These are phyloP conservation scores for Helobdella robusta DNA, from an alignment of 2,888 invertebrate genomes.

Conservation along the genomic window DNA sequence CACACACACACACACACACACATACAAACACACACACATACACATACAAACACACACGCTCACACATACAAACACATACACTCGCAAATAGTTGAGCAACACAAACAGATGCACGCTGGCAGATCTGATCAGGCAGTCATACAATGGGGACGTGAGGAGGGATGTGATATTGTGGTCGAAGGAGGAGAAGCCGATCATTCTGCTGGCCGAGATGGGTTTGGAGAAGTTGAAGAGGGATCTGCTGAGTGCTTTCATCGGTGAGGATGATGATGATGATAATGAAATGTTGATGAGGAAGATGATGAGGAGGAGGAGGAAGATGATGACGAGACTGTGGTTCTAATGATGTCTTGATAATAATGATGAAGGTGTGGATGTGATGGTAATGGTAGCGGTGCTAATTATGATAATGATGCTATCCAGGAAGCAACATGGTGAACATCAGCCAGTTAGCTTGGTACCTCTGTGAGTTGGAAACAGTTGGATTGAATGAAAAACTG, in stretches of 20 bases:
- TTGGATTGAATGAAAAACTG: too few relatives aligned
- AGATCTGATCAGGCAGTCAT: slow-evolving; percentile 40
- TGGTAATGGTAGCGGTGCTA: too few relatives aligned
- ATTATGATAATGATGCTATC: too few relatives aligned
- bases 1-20: too few relatives aligned
- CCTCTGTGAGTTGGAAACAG: too few relatives aligned
- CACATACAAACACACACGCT: neutral
- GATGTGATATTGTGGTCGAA: slow-evolving; percentile 37
- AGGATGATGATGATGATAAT: slow-evolving; percentile 60
- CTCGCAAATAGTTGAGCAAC: slow-evolving; percentile 33
- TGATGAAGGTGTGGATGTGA: too few relatives aligned
- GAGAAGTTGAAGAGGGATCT: slow-evolving; percentile 42
- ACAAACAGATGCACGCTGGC: slow-evolving; percentile 41
- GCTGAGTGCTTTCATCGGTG: slow-evolving; percentile 36
- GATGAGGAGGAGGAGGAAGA: slow-evolving; percentile 85
- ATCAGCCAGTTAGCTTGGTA: too few relatives aligned
- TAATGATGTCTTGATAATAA: too few relatives aligned
- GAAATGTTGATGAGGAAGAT: slow-evolving; percentile 86
- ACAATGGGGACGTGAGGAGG: slow-evolving; percentile 34
- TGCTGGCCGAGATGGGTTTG: slow-evolving; percentile 42
- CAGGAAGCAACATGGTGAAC: too few relatives aligned
- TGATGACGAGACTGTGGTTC: too few relatives aligned
- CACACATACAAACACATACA: neutral
- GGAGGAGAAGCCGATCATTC: slow-evolving; percentile 38
- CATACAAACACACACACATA: neutral